Base-by-base conservation (phyloP, 2,797 vertebrate species). In the Hyperoplus immaculatus region DNA sequence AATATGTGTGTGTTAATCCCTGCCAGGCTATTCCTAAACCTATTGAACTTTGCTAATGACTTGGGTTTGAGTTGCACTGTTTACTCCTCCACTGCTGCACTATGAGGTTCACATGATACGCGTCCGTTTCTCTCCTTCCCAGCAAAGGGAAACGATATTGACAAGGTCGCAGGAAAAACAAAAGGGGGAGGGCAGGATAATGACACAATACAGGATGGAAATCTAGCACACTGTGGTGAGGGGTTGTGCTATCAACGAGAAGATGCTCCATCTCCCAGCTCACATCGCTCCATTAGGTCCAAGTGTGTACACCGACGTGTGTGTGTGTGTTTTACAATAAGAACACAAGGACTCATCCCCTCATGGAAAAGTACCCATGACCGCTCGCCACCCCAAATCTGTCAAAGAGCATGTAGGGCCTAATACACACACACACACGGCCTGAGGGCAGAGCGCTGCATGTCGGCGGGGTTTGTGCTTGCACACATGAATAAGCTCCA, bases 1-100 rank as follows among this genome's bases (percentile, higher is more conserved):
- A 15, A 50, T 79, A 68, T 42, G 15, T 53, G 62, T 62, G 41
- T 66, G 72, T 88, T 85, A 72, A 58, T 50, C 75, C 61, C 29
- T 3, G 9, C 16, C 3, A 15, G 68, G 56, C 68, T 83, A 45
- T 79, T 76, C 63, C 68, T 64, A 66, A 85, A 81, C 47, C 67
- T 89, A 91, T 88, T 81, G 87, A 92, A 62, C 56, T 12, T 3
- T 4, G 61, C 73, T 91, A 91, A 89, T 89, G 90, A 91, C 84
- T 76, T 70, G 87, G 84, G 29, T 67, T 91, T 88, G 75, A 81
- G 78, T 90, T 92, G 78, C 87, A 83, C 49, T 46, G 61, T 77
- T 88, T 83, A 59, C 70, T 79, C 67, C 65, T 78, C 61, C 71
- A 62, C 50, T 41, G 82, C 73, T 77, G 29, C 73, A 42, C 74